Conservation (phyloP, 2,888 invertebrate genomes). For the Chrysolina haemoptera region DNA sequence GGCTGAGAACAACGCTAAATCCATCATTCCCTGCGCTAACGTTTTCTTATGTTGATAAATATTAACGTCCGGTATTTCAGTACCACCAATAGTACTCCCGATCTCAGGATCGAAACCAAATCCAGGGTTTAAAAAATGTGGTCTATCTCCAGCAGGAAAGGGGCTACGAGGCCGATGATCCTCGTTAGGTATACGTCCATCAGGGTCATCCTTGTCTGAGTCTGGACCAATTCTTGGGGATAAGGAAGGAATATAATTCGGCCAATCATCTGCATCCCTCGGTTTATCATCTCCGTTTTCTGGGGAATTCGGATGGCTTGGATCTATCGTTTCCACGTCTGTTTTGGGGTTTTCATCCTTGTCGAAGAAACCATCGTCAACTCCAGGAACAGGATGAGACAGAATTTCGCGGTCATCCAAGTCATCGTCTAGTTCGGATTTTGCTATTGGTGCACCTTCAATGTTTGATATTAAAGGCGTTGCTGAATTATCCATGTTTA, state of each 20-base stretch:
- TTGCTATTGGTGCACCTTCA: constrained; percentile 36
- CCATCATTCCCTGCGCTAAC: constrained; percentile 94
- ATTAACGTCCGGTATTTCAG: constrained; percentile 80
- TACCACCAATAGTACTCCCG: constrained; percentile 51
- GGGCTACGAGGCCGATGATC: background rate
- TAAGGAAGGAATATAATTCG: constrained; percentile 68
- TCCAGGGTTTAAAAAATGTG: constrained; percentile 50
- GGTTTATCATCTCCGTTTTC: constrained; percentile 45
- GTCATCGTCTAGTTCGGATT: constrained; percentile 30
- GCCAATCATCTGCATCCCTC: constrained; percentile 44
- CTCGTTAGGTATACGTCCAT: too few relatives aligned
- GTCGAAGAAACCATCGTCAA: constrained; percentile 77
- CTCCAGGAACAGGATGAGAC: constrained; percentile 72
- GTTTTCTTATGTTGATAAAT: constrained; percentile 93
- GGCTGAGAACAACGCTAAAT: constrained; percentile 88
- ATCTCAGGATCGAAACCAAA: constrained; percentile 58
- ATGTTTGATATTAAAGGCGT: background rate
- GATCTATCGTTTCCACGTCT: constrained; percentile 44
- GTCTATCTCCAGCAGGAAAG: constrained; percentile 16
- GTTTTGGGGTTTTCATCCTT: constrained; percentile 50
- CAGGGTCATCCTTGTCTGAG: constrained; percentile 36
- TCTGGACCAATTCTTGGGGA: constrained; percentile 50
- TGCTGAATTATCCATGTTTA: constrained; percentile 15
- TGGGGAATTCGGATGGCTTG: constrained; percentile 30
- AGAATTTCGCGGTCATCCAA: constrained; percentile 60